Percentiles rank a stretch among this genome's conserved stretches.
Conservation (phyloP, 2,888 invertebrate species). For the Eugnorisma glareosa region DNA sequence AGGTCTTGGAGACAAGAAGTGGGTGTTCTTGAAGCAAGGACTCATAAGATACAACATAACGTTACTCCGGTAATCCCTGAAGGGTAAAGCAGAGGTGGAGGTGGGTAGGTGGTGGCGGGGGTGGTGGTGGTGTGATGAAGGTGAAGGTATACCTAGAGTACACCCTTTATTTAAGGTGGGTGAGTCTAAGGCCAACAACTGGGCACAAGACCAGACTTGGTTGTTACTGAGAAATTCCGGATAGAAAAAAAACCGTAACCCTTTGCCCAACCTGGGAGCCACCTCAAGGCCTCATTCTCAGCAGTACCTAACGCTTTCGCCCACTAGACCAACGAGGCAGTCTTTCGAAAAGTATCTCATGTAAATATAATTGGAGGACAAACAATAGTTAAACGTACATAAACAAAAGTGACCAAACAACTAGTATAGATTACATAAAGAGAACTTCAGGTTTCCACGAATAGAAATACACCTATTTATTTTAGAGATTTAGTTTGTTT, state of each 20-base stretch:
- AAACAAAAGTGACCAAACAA: neutral
- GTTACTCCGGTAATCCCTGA: accelerated
- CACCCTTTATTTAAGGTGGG: neutral
- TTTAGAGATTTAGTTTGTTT: slow-evolving; percentile 17
- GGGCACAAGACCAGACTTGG: too few species aligned
- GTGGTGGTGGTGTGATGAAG: too few species aligned
- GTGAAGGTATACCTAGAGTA: too few species aligned
- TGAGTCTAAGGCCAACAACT: neutral
- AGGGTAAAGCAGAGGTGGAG: neutral
- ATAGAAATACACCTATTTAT: slow-evolving; percentile 1
- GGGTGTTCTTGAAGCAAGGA: neutral
- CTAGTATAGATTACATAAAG: neutral
- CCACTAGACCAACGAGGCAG: neutral
- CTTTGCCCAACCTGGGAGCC: neutral
- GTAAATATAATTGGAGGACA: too few species aligned
- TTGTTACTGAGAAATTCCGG: too few species aligned
- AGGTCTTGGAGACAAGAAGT: neutral
- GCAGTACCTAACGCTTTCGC: too few species aligned
- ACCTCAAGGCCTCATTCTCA: neutral
- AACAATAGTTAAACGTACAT: neutral
- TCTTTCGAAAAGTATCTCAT: neutral
- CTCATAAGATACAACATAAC: neutral
- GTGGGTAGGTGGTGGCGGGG: too few species aligned
- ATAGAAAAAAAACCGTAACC: neutral
- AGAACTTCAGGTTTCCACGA: neutral